A percentile compares a stretch with the other conserved stretches of the same genome.
phyloP scores from a whole-genome alignment of 2,888 invertebrate species.

The Ypsolopha sequella region DNA sequence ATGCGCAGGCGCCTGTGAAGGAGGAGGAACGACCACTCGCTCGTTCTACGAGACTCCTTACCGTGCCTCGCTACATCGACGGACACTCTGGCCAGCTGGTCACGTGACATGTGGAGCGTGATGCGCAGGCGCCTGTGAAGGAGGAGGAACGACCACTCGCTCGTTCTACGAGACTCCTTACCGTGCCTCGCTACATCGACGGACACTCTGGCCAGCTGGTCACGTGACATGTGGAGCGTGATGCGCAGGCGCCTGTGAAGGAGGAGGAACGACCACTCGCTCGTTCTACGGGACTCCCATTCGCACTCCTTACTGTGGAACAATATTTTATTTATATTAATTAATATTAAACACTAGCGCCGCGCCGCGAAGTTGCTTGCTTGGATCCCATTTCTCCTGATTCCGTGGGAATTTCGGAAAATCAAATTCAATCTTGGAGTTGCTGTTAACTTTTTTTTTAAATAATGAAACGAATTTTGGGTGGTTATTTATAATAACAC shows the following conservation, averaged over 20 bases:
- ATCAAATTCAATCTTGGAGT: too few relatives aligned
- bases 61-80: conserved; percentile 39
- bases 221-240: too few relatives aligned
- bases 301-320: conserved; percentile 33
- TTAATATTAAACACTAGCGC: too few relatives aligned
- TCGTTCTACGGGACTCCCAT: conserved; percentile 34
- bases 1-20: conserved; percentile 38
- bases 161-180: conserved; percentile 24
- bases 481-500: too few relatives aligned
- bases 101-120: conserved; percentile 22
- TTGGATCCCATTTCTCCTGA: too few relatives aligned
- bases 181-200: conserved; percentile 54
- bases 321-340: background rate
- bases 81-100: conserved; percentile 16
- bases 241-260: too few relatives aligned
- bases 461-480: too few relatives aligned
- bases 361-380: too few relatives aligned
- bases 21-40: conserved; percentile 31
- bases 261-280: conserved; percentile 30
- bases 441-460: too few relatives aligned
- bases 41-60: conserved; percentile 29
- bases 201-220: too few relatives aligned
- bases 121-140: conserved; percentile 38
- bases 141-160: conserved; percentile 31
- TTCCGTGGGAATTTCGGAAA: too few relatives aligned